phyloP scores from a whole-genome alignment of 2,797 vertebrate species.

The Acropternis orthonyx region DNA sequence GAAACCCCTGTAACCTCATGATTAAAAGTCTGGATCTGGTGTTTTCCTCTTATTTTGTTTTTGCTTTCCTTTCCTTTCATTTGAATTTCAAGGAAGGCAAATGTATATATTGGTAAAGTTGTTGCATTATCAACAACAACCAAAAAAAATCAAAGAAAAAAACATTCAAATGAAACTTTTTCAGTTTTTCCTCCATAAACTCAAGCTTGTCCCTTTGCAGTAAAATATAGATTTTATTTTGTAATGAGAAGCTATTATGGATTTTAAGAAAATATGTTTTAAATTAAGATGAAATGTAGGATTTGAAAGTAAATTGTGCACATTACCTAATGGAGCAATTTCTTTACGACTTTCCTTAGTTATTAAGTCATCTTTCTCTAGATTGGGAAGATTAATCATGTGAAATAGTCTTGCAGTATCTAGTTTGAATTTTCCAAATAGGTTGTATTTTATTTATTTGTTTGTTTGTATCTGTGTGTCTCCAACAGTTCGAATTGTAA shows the following conservation, averaged over 20 bases:
- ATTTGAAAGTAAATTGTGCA: neutral
- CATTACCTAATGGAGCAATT: neutral
- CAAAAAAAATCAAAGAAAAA: neutral
- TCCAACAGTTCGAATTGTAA: neutral
- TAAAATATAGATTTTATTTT: neutral
- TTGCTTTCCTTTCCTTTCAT: neutral
- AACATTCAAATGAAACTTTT: neutral
- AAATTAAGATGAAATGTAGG: neutral
- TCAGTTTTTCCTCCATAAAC: neutral
- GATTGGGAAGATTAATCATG: neutral
- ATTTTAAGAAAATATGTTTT: neutral
- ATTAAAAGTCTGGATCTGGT: neutral
- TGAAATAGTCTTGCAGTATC: neutral
- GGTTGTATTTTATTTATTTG: neutral
- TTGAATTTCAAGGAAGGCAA: neutral
- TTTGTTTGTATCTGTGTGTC: neutral
- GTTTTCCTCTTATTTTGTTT: neutral
- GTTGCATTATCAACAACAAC: neutral
- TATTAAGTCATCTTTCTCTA: neutral
- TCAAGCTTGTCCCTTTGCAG: neutral
- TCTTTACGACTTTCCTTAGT: neutral
- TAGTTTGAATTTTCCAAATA: neutral
- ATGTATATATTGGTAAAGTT: neutral
- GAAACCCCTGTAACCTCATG: neutral
- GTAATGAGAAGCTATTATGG: neutral